These are phyloP conservation scores for Ganaspis brasiliensis DNA, from an alignment of 2,888 invertebrate species.

Conservation along the genomic window DNA sequence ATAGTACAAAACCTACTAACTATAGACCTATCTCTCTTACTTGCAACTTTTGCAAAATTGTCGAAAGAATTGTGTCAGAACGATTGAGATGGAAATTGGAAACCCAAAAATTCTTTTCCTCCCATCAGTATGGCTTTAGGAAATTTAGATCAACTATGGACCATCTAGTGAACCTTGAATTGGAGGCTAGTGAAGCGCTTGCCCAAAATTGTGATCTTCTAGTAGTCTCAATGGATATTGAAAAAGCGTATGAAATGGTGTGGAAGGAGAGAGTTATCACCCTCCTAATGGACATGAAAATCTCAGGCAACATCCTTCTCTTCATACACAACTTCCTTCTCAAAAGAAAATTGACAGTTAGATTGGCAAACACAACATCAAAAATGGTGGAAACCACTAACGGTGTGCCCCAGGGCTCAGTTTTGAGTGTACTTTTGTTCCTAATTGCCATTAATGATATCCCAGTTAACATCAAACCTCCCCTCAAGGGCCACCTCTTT, in stretches of 20 bases:
- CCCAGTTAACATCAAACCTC: no score
- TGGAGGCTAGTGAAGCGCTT: slow-evolving; percentile 42
- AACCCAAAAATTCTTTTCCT: slow-evolving; percentile 48
- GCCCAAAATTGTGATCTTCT: slow-evolving; percentile 50
- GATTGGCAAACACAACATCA: no score
- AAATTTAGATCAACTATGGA: slow-evolving; percentile 46
- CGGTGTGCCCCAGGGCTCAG: slow-evolving; percentile 57
- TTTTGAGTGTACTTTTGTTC: slow-evolving; percentile 52
- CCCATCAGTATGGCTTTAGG: slow-evolving; percentile 53
- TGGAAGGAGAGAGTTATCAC: slow-evolving; percentile 53
- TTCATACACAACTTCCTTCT: slow-evolving; percentile 57
- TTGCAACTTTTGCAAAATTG: slow-evolving; percentile 55
- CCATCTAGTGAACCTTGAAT: slow-evolving; percentile 35
- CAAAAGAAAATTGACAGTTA: slow-evolving; percentile 32
- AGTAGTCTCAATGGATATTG: slow-evolving; percentile 54
- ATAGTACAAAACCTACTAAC: slow-evolving; percentile 39
- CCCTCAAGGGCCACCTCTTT: no score
- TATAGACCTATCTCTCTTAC: slow-evolving; percentile 54
- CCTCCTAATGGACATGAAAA: slow-evolving; percentile 45
- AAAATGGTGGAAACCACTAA: no score
- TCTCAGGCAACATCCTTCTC: slow-evolving; percentile 43
- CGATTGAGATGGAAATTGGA: slow-evolving; percentile 57
- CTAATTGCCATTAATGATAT: no score
- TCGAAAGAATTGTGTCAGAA: slow-evolving; percentile 59
- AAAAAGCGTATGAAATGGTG: slow-evolving; percentile 27